Base-by-base conservation (phyloP, 2,888 invertebrate species). In the Atethmia centrago region DNA sequence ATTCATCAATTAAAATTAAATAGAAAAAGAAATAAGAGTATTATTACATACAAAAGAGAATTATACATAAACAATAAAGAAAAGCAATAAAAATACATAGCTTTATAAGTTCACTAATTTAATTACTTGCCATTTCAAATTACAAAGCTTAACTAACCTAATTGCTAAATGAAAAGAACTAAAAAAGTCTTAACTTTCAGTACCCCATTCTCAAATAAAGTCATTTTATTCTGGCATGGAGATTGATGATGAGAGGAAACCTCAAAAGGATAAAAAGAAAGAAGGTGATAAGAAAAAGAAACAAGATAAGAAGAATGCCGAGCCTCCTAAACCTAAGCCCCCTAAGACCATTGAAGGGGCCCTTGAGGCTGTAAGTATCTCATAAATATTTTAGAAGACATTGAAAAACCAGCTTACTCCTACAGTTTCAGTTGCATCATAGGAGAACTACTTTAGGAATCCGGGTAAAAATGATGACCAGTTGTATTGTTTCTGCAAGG, bases 201-300 rank as follows among this genome's bases (percentile, higher is more conserved):
- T 98, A 77, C 97, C 98, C 3, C 95, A 97, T 80, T 97, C 97
- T 56, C 97, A 98, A 94, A 96, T 97, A 66, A 97, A 97, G 85
- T 97, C 97, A 0, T 96, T 98, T 78, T 97, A 98, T 87, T 96
- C 96, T 62, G 97, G 97, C 59, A 96, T 97, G 92, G 97, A 97
- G 85, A 97, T 97, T 84, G 97, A 97, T 88, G 97, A 97, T 85
- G 97, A 97, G 73, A 97, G 94, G 83, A 97, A 96, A 80, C 96
- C 97, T 78, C 92, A 94, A 21, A 97, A 96, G 83, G 96, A 97
- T 8, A 94, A 93, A 86, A 97, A 97, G 85, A 96, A 97, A 77
- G 92, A 93, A 62, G 92, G 90, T n/a, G 94, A 94, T 19, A 94
- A 94, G 83, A 95, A 96, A 78, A 90, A 89, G 77, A 96, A 95